Evolutionary conservation across 2,113 vertebrate species (phyloP), one percentile per base, ranked within the genome.

Genomic region (Chaetura pelagica): DNA sequence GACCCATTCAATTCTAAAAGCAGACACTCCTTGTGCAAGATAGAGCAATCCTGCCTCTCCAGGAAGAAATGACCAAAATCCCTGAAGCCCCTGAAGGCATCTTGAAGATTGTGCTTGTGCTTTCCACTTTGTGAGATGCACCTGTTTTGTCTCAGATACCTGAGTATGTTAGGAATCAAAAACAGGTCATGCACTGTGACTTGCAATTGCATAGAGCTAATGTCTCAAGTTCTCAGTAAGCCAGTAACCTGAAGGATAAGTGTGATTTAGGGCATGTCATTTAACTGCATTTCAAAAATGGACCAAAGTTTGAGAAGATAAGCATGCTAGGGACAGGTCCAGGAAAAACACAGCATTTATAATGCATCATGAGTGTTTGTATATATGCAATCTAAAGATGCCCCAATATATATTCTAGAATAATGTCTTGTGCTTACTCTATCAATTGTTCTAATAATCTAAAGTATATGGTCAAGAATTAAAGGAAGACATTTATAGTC

Each of bases 401-500:
- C 55, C 57, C 20, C 90, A 84, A 89, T 87, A 78, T 96, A 91
- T 66, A 61, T 80, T 95, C 49, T 75, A 72, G 87, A 94, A 93
- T 66, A 96, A 96, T 48, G 89, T 74, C 38, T 90, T 79, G 69
- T 96, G 4, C 79, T 92, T 92, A 61, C 15, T 90, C 66, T 92
- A 94, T 95, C 75, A 90, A 52, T 89, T 95, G 57, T 82, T 95
- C 59, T 93, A 84, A 69, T 57, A 84, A 87, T 90, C 90, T 95
- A 87, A 95, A 96, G 83, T 80, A 91, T 93, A 90, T 85, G 78
- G 58, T 82, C 20, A 54, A 91, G 54, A 96, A 63, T 69, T 86
- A 94, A 88, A 72, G 68, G 87, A 94, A 96, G 89, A 95, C 92
- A 94, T 96, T 97, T 94, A 84, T 91, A 82, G 69, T 54, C 57